Conservation (phyloP, 2,113 vertebrate genomes). For the Hemibates koningsi region DNA sequence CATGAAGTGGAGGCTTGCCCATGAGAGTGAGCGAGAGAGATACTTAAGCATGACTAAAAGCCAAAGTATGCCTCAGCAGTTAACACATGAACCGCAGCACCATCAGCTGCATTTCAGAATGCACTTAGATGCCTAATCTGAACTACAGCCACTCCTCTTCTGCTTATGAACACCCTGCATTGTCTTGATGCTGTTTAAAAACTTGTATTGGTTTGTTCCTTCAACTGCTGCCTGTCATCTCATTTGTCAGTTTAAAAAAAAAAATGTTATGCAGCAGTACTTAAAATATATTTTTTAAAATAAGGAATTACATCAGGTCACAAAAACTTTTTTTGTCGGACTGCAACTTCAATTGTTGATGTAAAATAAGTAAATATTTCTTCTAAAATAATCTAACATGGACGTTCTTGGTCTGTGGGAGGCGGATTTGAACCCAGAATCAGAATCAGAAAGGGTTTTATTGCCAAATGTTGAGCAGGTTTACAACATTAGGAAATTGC, state of each 20-base stretch:
- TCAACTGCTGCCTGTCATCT: neutral
- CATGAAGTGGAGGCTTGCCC: neutral
- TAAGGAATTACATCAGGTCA: neutral
- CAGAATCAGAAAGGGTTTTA: no score
- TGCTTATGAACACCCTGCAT: neutral
- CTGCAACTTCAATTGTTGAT: neutral
- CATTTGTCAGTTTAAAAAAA: neutral
- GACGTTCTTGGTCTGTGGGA: neutral
- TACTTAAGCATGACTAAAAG: neutral
- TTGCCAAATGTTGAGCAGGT: no score
- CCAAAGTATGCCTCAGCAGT: neutral
- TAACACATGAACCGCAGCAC: neutral
- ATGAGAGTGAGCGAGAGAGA: neutral
- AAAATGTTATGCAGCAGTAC: neutral
- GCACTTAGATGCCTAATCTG: neutral
- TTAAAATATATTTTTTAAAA: neutral
- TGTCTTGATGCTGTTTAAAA: neutral
- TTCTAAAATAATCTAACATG: neutral
- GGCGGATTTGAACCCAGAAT: neutral
- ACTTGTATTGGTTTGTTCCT: neutral
- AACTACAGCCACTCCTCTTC: neutral
- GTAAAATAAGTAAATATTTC: neutral
- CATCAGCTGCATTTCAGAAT: neutral
- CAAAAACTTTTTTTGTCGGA: neutral
- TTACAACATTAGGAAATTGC: no score